Evolutionary conservation across 2,888 invertebrate genomes (phyloP).

Genomic region (Sesamia inferens): DNA sequence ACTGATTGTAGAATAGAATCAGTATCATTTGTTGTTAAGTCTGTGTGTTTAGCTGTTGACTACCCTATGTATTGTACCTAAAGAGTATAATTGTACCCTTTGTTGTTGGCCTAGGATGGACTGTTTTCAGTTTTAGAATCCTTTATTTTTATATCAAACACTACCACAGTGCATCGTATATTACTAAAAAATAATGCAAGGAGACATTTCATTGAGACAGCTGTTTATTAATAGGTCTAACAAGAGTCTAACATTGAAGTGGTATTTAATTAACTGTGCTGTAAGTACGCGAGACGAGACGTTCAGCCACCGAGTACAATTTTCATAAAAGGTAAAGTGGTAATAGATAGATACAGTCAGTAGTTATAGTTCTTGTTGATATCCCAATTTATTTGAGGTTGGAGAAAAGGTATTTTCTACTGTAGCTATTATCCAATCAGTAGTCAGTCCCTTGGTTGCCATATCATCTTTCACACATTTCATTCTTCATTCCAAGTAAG

Average conservation of each 20-base stretch:
- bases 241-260: neutral
- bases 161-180: neutral
- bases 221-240: neutral
- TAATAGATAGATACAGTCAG: neutral
- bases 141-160: neutral
- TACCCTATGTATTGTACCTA: too few species aligned
- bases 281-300: neutral
- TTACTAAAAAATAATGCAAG: neutral
- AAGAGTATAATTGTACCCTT: too few species aligned
- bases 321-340: neutral
- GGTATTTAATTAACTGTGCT: neutral
- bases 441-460: neutral
- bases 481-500: neutral
- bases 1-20: neutral
- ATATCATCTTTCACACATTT: neutral
- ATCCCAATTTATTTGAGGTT: neutral
- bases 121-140: neutral
- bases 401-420: neutral
- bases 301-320: constrained; percentile 1
- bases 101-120: too few species aligned
- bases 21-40: neutral
- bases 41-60: neutral
- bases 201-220: neutral
- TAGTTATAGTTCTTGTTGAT: neutral
- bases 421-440: neutral